A percentile compares a stretch with the other conserved stretches of the same genome.
Evolutionary conservation across 2,888 invertebrate species (phyloP).

Genomic region (Eugnorisma glareosa): DNA sequence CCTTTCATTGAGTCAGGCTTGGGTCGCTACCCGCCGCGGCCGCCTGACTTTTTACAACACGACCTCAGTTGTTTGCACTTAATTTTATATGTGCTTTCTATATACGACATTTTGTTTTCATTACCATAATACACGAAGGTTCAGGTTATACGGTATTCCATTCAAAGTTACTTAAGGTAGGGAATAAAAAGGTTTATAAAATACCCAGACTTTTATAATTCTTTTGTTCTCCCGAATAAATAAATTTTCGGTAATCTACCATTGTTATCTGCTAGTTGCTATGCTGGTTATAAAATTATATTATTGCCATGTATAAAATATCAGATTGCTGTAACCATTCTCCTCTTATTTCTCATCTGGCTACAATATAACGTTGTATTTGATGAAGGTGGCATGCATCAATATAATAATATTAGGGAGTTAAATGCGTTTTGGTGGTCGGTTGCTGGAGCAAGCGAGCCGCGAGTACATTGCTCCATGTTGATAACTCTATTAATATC

Average conservation of each 20-base stretch:
- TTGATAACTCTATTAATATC: conserved; percentile 88
- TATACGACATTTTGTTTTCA: conserved; percentile 55
- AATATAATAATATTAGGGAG: conserved; percentile 19
- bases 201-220: conserved; percentile 4
- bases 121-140: conserved; percentile 39
- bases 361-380: not conserved
- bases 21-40: conserved; percentile 41
- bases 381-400: conserved; percentile 26
- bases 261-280: conserved; percentile 28
- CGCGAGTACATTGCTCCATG: conserved; percentile 83
- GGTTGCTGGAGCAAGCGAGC: conserved; percentile 55
- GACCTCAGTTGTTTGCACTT: conserved; percentile 60
- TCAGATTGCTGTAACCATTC: not conserved
- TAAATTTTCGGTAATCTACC: not conserved
- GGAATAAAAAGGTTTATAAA: conserved; percentile 2
- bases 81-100: conserved; percentile 52
- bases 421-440: conserved; percentile 38
- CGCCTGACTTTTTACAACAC: conserved; percentile 57
- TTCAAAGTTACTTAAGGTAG: conserved; percentile 10
- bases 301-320: not conserved
- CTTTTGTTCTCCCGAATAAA: conserved; percentile 16
- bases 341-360: conserved; percentile 11
- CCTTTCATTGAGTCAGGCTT: conserved; percentile 57
- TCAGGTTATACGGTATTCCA: conserved; percentile 35
- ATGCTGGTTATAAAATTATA: conserved; percentile 11